Percentiles rank a stretch among this genome's conserved stretches.
Evolutionary conservation across 2,797 vertebrate species (phyloP).

Genomic region (Cirrhinus mrigala): DNA sequence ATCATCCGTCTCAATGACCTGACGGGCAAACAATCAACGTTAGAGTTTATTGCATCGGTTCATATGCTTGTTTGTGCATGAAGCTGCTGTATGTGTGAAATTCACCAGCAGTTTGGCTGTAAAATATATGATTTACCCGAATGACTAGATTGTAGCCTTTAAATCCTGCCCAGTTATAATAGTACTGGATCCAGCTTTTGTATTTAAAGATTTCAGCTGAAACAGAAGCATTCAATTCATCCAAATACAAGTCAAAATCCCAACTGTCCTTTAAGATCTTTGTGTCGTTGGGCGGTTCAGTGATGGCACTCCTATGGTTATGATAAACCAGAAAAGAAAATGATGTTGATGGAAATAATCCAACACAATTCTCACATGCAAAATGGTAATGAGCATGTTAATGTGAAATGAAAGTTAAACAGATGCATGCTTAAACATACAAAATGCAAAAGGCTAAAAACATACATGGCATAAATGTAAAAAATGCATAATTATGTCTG

Average conservation of each 20-base stretch:
- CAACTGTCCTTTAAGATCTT: slow-evolving; percentile 83
- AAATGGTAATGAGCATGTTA: background rate
- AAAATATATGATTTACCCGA: slow-evolving; percentile 71
- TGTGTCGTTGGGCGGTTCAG: slow-evolving; percentile 68
- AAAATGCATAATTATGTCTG: too few relatives aligned
- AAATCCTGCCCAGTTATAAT: slow-evolving; percentile 85
- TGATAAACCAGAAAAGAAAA: slow-evolving; percentile 35
- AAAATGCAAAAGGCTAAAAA: background rate
- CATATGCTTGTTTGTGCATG: background rate
- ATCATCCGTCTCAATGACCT: slow-evolving; percentile 84
- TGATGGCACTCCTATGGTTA: slow-evolving; percentile 71
- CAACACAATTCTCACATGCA: background rate
- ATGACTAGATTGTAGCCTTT: slow-evolving; percentile 81
- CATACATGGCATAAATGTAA: background rate
- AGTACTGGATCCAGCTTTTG: slow-evolving; percentile 78
- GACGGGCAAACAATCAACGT: background rate
- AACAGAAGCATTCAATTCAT: slow-evolving; percentile 70
- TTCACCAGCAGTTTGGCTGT: background rate
- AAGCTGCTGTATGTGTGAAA: background rate
- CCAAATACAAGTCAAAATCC: slow-evolving; percentile 78
- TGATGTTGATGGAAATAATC: background rate
- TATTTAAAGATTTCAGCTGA: slow-evolving; percentile 77
- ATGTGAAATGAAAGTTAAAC: background rate
- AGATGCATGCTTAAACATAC: background rate
- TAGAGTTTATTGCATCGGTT: background rate